phyloP scores from a whole-genome alignment of 2,113 vertebrate genomes.

The Epinephelus moara region DNA sequence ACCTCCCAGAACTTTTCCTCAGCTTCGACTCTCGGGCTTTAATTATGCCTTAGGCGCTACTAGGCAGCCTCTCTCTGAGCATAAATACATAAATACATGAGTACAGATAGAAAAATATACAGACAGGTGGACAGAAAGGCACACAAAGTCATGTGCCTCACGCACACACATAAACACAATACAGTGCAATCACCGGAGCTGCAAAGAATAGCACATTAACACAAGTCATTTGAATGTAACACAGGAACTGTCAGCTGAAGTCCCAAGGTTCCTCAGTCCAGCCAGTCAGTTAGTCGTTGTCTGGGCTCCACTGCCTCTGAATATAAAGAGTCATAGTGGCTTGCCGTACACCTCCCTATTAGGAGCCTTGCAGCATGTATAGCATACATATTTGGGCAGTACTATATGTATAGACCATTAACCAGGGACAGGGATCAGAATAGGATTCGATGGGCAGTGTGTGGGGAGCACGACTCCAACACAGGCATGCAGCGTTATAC shows the following conservation, averaged over 20 bases:
- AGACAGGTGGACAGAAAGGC: slow-evolving; percentile 41
- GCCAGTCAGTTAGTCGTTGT: slow-evolving; percentile 54
- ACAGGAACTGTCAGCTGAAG: slow-evolving; percentile 32
- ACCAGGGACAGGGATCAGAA: slow-evolving; percentile 46
- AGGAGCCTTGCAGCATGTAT: slow-evolving; percentile 34
- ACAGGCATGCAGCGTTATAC: slow-evolving; percentile 45
- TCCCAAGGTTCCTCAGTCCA: slow-evolving; percentile 53
- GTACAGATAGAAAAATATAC: slow-evolving; percentile 37
- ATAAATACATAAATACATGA: slow-evolving; percentile 72
- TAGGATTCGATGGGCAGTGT: slow-evolving; percentile 52
- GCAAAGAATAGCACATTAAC: slow-evolving; percentile 43
- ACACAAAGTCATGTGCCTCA: slow-evolving; percentile 13
- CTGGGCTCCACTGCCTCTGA: slow-evolving; percentile 56
- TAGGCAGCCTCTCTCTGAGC: slow-evolving; percentile 50
- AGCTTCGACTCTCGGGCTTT: slow-evolving; percentile 60
- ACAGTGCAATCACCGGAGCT: slow-evolving; percentile 29
- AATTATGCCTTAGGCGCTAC: slow-evolving; percentile 70
- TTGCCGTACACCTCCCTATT: slow-evolving; percentile 16
- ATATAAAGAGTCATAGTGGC: slow-evolving; percentile 59
- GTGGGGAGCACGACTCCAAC: slow-evolving; percentile 40
- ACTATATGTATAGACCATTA: slow-evolving; percentile 60
- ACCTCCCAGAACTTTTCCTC: slow-evolving; percentile 60
- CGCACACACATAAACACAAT: slow-evolving; percentile 32
- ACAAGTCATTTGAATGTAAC: slow-evolving; percentile 70
- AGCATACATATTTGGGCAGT: slow-evolving; percentile 39